Conservation (phyloP, 2,888 invertebrate species). For the Rugalucina vietnamica region DNA sequence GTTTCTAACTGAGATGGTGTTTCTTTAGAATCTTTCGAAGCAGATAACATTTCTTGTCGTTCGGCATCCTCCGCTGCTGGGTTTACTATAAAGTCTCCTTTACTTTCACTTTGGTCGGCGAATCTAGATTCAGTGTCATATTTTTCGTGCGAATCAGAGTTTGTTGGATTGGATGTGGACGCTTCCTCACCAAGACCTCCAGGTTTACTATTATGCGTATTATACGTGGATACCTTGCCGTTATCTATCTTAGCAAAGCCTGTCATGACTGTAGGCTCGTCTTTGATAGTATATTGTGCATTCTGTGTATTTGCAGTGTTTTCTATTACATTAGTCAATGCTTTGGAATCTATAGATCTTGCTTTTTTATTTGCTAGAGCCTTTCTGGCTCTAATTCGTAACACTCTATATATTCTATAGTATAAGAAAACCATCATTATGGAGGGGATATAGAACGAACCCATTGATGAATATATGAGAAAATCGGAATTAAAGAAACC, state of each 20-base stretch:
- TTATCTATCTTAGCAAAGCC: conserved; percentile 77
- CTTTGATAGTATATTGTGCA: conserved; percentile 27
- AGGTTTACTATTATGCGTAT: conserved; percentile 71
- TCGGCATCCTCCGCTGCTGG: conserved; percentile 88
- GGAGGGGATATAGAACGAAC: conserved; percentile 99
- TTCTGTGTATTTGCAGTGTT: conserved; percentile 66
- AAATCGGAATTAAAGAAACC: conserved; percentile 99
- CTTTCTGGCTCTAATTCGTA: conserved; percentile 81
- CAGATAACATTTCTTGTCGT: conserved; percentile 44
- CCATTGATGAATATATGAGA: conserved; percentile 98
- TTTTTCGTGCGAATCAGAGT: conserved; percentile 75
- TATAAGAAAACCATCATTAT: conserved; percentile 99
- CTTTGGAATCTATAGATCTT: conserved; percentile 72
- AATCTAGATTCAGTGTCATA: conserved; percentile 69
- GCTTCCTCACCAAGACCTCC: conserved; percentile 63
- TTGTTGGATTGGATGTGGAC: conserved; percentile 68
- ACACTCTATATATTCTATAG: conserved; percentile 97
- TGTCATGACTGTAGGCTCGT: conserved; percentile 78
- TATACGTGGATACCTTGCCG: conserved; percentile 76
- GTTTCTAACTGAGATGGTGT: conserved; percentile 49
- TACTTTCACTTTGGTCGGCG: conserved; percentile 81
- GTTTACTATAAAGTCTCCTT: conserved; percentile 95
- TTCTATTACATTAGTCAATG: conserved; percentile 77
- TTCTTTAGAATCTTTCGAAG: conserved; percentile 10
- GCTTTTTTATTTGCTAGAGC: conserved; percentile 70